A percentile compares a stretch with the other conserved stretches of the same genome.
These are phyloP conservation scores for Harpalus rubripes DNA, from an alignment of 2,888 invertebrate genomes.

Conservation along the genomic window DNA sequence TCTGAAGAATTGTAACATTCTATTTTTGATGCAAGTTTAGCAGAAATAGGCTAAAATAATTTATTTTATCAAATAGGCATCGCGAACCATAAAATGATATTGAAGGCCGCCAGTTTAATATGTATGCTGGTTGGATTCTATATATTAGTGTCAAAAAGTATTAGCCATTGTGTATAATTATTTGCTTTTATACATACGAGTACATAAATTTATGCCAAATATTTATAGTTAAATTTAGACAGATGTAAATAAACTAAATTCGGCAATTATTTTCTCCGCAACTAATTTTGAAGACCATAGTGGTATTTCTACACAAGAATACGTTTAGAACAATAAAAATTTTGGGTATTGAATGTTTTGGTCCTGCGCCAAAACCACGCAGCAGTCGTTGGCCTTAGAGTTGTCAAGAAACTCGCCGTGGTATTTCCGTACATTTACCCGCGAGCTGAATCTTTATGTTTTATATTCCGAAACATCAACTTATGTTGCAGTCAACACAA, in stretches of 20 bases:
- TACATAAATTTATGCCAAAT: too few relatives aligned
- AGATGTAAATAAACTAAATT: background rate
- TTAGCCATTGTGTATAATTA: too few relatives aligned
- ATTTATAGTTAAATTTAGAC: too few relatives aligned
- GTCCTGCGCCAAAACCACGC: constrained; percentile 50
- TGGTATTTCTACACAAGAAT: background rate
- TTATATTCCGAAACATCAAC: background rate
- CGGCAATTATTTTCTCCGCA: background rate
- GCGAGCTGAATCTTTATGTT: background rate
- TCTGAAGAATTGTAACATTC: too few relatives aligned
- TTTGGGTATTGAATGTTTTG: constrained; percentile 56
- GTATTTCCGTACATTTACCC: constrained; percentile 53
- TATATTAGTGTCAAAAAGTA: too few relatives aligned
- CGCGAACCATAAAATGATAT: too few relatives aligned
- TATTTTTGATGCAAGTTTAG: too few relatives aligned
- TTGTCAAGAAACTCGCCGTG: constrained; percentile 15
- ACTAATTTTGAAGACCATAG: background rate
- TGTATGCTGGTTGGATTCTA: too few relatives aligned
- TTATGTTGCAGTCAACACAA: background rate
- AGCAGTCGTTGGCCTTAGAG: constrained; percentile 64
- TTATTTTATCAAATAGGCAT: too few relatives aligned
- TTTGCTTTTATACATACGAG: too few relatives aligned
- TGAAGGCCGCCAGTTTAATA: too few relatives aligned
- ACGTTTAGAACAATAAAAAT: constrained; percentile 49
- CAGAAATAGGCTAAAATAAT: too few relatives aligned